phyloP scores from a whole-genome alignment of 2,888 invertebrate species.

The Molorchus minor region DNA sequence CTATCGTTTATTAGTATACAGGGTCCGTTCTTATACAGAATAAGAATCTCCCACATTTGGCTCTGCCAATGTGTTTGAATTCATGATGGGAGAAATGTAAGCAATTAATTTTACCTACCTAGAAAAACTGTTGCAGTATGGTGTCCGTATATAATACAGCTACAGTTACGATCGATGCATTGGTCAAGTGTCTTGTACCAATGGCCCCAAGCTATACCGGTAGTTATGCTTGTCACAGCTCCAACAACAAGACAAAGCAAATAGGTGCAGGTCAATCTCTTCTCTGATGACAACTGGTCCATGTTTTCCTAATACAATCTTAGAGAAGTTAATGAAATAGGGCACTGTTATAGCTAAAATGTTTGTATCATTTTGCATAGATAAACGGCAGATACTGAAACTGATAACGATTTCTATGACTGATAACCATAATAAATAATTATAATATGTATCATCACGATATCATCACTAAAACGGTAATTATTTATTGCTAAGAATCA shows the following conservation, averaged over 20 bases:
- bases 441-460: no score
- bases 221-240: constrained; percentile 61
- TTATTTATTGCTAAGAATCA: no score
- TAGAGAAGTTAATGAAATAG: background rate
- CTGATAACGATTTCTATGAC: background rate
- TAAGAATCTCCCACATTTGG: no score
- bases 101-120: constrained; percentile 48
- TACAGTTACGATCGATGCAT: constrained; percentile 74
- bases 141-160: constrained; percentile 73
- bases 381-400: background rate
- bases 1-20: no score
- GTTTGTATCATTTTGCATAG: background rate
- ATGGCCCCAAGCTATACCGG: constrained; percentile 73
- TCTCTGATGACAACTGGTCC: constrained; percentile 56
- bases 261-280: constrained; percentile 54
- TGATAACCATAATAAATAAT: background rate
- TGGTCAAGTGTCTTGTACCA: constrained; percentile 75
- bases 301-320: constrained; percentile 36
- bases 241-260: constrained; percentile 52
- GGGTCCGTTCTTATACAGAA: no score
- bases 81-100: no score
- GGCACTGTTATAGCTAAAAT: background rate
- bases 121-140: constrained; percentile 70
- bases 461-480: no score
- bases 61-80: no score